These are phyloP conservation scores for Nerophis ophidion DNA, from an alignment of 2,113 vertebrate species.

Conservation along the genomic window DNA sequence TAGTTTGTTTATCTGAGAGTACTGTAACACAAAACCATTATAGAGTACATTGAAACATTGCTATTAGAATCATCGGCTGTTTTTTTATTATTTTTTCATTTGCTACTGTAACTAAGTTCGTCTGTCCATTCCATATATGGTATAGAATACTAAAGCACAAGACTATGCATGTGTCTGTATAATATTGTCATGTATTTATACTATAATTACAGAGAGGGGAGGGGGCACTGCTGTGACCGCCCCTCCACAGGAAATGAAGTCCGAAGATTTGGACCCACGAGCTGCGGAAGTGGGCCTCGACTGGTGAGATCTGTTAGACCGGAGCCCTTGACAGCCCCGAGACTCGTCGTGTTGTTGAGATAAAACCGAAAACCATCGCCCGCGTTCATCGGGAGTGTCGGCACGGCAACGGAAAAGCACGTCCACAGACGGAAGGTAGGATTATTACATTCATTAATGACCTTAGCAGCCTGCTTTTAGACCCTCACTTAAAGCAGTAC, in stretches of 20 bases:
- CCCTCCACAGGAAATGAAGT: constrained; percentile 57
- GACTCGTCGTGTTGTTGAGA: constrained; percentile 16
- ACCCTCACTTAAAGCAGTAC: background rate
- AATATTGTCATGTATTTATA: constrained; percentile 74
- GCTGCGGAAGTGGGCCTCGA: constrained; percentile 25
- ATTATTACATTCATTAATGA: constrained; percentile 73
- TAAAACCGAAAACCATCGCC: constrained; percentile 14
- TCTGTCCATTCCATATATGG: constrained; percentile 79
- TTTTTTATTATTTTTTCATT: constrained; percentile 25
- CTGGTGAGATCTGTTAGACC: constrained; percentile 46
- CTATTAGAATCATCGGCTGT: constrained; percentile 72
- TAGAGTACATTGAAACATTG: constrained; percentile 77
- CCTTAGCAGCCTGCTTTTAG: constrained; percentile 67
- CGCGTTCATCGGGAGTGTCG: constrained; percentile 17
- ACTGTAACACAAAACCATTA: constrained; percentile 80
- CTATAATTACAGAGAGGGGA: constrained; percentile 71
- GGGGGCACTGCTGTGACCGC: constrained; percentile 64
- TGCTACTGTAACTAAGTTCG: constrained; percentile 80
- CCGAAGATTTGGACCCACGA: constrained; percentile 55
- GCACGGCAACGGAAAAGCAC: constrained; percentile 43
- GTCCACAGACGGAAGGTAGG: constrained; percentile 40
- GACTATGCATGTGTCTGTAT: constrained; percentile 69
- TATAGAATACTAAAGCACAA: constrained; percentile 78
- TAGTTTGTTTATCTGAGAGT: constrained; percentile 69
- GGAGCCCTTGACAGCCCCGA: constrained; percentile 66